These are phyloP conservation scores for Drosophila tropicalis DNA, from an alignment of 1,140 invertebrate genomes.

Conservation along the genomic window DNA sequence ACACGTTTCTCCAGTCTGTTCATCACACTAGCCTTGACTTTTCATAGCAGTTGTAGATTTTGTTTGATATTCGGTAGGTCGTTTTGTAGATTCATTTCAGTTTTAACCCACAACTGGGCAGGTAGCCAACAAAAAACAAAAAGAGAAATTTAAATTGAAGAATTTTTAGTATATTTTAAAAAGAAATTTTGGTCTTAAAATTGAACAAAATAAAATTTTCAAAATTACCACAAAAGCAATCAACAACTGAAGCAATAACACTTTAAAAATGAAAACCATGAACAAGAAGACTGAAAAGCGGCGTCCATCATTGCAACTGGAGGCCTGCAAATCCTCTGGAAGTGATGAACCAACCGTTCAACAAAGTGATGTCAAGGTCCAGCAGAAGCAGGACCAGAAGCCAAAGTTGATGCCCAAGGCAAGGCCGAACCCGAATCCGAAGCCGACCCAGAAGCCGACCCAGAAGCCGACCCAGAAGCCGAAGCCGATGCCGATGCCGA, in stretches of 20 bases:
- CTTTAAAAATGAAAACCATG: conserved; percentile 11
- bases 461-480: no score
- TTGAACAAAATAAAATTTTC: not conserved
- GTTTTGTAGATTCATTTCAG: not conserved
- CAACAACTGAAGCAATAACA: not conserved
- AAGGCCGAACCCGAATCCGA: no score
- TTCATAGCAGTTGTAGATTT: not conserved
- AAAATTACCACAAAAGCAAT: not conserved
- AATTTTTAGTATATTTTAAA: not conserved
- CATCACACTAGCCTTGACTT: no score
- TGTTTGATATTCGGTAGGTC: not conserved
- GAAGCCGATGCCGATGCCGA: not conserved
- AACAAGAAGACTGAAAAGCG: conserved; percentile 21
- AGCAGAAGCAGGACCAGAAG: no score
- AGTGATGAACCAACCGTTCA: not conserved
- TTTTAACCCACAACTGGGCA: not conserved
- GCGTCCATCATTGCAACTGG: no score
- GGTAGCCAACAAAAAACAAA: no score
- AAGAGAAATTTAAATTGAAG: no score
- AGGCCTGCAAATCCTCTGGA: not conserved
- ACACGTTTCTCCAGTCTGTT: no score
- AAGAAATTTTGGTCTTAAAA: not conserved
- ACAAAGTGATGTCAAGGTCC: not conserved
- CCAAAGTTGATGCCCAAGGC: not conserved
- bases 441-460: not conserved